Conservation (phyloP, 2,797 vertebrate genomes). For the Melanotaenia boesemani region DNA sequence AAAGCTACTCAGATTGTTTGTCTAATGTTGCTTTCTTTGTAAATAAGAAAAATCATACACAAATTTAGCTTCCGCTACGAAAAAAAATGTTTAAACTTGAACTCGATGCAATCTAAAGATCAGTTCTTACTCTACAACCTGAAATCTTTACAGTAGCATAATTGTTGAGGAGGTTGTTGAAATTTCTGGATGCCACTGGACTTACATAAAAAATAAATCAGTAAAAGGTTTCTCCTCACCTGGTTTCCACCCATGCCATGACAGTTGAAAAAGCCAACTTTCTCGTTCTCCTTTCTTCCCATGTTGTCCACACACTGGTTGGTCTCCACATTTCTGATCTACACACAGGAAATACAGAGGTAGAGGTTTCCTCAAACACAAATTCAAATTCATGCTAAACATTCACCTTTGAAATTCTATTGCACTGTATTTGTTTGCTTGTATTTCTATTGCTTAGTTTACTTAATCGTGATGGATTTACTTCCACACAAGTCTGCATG, state of each 20-base stretch:
- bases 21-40: background rate
- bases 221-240: slow-evolving; percentile 79
- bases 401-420: background rate
- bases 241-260: slow-evolving; percentile 99
- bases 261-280: slow-evolving; percentile 99
- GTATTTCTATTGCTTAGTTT: background rate
- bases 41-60: background rate
- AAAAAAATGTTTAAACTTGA: background rate
- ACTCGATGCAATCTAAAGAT: background rate
- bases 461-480: background rate
- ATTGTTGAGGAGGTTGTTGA: background rate
- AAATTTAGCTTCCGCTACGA: background rate
- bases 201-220: background rate
- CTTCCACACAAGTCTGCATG: background rate
- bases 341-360: slow-evolving; percentile 8
- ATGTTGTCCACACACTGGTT: slow-evolving; percentile 99
- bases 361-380: background rate
- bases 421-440: background rate
- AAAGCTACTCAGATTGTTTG: background rate
- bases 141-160: background rate
- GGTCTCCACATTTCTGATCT: slow-evolving; percentile 99
- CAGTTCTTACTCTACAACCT: background rate
- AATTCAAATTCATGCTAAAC: background rate
- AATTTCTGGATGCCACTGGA: background rate
- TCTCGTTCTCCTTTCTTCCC: slow-evolving; percentile 98